phyloP scores from a whole-genome alignment of 2,888 invertebrate genomes.

The Liodrosophila aerea region DNA sequence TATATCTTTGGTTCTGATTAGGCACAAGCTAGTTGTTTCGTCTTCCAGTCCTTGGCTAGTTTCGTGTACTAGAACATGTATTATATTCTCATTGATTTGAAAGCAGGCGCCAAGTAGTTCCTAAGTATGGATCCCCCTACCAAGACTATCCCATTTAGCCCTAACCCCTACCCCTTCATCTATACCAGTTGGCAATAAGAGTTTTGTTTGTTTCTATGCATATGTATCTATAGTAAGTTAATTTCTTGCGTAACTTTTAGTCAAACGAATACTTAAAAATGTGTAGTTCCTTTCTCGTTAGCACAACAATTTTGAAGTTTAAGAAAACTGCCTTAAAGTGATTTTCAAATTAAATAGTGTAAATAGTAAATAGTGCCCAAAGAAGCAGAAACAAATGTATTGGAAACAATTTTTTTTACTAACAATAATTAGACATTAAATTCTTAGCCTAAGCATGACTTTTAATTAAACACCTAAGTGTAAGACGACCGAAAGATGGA shows the following conservation, averaged over 20 bases:
- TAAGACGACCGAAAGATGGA: background rate
- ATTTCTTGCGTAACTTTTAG: background rate
- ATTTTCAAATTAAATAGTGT: slow-evolving; percentile 65
- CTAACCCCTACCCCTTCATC: background rate
- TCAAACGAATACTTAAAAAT: slow-evolving; percentile 11
- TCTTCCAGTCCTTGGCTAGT: slow-evolving; percentile 34
- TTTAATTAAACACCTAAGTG: slow-evolving; percentile 52
- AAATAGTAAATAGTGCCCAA: slow-evolving; percentile 62
- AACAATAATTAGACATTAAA: slow-evolving; percentile 58
- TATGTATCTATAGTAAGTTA: no score
- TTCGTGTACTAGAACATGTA: no score
- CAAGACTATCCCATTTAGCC: no score
- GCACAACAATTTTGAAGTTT: slow-evolving; percentile 54
- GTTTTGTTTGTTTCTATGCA: no score
- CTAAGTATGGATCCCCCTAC: slow-evolving; percentile 34
- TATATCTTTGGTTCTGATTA: slow-evolving; percentile 3
- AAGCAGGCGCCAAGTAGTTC: slow-evolving; percentile 51
- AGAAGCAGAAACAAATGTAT: slow-evolving; percentile 20
- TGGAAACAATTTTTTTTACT: slow-evolving; percentile 60
- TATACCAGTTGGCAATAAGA: background rate
- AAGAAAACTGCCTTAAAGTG: slow-evolving; percentile 77
- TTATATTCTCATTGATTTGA: slow-evolving; percentile 4
- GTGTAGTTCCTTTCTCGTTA: slow-evolving; percentile 58
- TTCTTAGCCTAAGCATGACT: slow-evolving; percentile 63
- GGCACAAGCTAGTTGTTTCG: slow-evolving; percentile 8